Percentiles rank a stretch among this genome's conserved stretches.
phyloP scores from a whole-genome alignment of 1,140 invertebrate genomes.

The Coptotermes formosanus region DNA sequence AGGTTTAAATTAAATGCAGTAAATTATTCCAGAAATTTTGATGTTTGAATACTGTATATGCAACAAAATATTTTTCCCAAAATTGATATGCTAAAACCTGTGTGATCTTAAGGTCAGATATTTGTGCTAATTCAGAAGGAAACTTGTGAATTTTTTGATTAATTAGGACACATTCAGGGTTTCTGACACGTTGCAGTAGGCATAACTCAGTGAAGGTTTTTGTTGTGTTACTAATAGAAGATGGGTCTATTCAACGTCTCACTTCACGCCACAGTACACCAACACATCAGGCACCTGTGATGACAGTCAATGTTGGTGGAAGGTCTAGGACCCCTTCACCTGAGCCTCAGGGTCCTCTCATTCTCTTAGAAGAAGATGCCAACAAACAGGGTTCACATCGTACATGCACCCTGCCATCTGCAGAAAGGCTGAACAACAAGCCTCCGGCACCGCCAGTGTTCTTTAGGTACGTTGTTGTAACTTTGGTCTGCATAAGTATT shows the following conservation, averaged over 20 bases:
- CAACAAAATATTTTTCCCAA: too few species aligned
- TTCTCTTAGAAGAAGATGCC: slow-evolving; percentile 62
- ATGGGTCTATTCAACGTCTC: neutral
- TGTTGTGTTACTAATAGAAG: neutral
- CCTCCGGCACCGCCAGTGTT: slow-evolving; percentile 22
- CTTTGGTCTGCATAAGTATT: too few species aligned
- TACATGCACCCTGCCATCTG: neutral
- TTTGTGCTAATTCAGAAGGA: too few species aligned
- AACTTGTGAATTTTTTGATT: too few species aligned
- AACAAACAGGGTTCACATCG: neutral
- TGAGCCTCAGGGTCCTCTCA: slow-evolving; percentile 46
- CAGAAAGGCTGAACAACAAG: neutral
- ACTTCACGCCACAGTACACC: slow-evolving; percentile 55
- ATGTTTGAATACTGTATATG: too few species aligned
- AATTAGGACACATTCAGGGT: too few species aligned
- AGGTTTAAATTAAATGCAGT: too few species aligned
- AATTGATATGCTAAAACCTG: too few species aligned
- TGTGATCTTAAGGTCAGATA: too few species aligned
- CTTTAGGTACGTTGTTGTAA: neutral
- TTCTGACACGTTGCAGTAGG: too few species aligned
- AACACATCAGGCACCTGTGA: slow-evolving; percentile 66
- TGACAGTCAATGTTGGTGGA: slow-evolving; percentile 55
- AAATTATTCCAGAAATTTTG: too few species aligned
- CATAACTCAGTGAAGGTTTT: too few species aligned
- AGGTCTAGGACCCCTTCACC: neutral